Base-by-base conservation (phyloP, 2,797 vertebrate species). In the Sebastes iracundus region DNA sequence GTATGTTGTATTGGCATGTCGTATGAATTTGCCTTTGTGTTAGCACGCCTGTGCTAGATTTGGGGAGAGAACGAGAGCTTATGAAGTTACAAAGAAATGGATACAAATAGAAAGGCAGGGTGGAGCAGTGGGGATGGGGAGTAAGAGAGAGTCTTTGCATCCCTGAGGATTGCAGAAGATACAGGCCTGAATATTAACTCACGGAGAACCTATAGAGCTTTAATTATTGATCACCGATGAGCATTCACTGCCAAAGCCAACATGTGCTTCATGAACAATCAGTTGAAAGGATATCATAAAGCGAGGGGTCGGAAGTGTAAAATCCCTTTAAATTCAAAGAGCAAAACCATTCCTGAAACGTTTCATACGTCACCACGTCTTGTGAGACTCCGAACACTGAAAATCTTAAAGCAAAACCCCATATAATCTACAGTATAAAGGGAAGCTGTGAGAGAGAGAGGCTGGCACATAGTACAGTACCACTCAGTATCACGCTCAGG, bases 141-240 rank as follows among this genome's bases (percentile, higher is more conserved):
- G 30, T 35, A 38, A 55, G 60, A 67, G 38, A 35, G 63, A 58
- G 72, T 16, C 32, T 85, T 88, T 82, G 67, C 56, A 73, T 88
- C 82, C 65, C 77, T 8, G 55, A 84, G 84, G 88, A 87, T 61
- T 42, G 25, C 55, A 78, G 69, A 86, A 88, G 83, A 88, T 90
- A 78, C 82, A 76, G 85, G 77, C 82, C 78, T 92, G 91, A 91
- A 94, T 93, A 92, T 89, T 90, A 94, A 92, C 86, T 80, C 75
- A 62, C 42, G 33, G 63, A 77, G 79, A 84, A 76, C 87, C 81
- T 87, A 90, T 85, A 79, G 84, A 85, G 75, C 82, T 88, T 94
- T 83, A 92, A 94, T 94, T 94, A 94, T 94, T 93, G 84, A 94
- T 92, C 72, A 82, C 71, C 42, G 8, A 91, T 80, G 83, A 86